Base-by-base conservation (phyloP, 2,797 vertebrate species). In the Pipistrellus kuhlii region DNA sequence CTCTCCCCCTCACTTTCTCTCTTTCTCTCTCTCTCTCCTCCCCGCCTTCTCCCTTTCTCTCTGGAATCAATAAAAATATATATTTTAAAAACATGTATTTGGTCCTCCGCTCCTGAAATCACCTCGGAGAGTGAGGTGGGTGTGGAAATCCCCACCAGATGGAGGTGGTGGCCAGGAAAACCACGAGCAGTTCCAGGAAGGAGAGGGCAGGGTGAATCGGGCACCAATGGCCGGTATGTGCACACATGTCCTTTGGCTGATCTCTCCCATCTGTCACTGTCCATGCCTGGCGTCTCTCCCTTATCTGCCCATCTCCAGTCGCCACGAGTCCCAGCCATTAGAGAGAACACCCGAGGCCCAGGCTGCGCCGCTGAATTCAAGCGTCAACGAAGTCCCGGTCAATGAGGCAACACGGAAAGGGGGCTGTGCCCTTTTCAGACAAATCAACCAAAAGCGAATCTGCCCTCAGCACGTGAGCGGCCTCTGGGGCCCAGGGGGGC, bases 391-490 rank as follows among this genome's bases (percentile, higher is more conserved):
- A 90, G 86, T 30, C 15, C 27, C 41, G 25, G 35, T 89, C 62
- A 73, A 35, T 3, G 25, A 81, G 84, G 44, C 10, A 66, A 38
- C 10, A 11, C 0, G 14, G 35, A 35, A 68, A 57, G 8, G 48
- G 71, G 41, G 44, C 11, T 25, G 20, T 35, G 75, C 12, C 90
- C 71, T 66, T 94, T 85, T 62, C 30, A 96, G 76, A 83, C 53
- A 85, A 94, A 95, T 91, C 81, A 94, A 83, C 90, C 53, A 8
- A 92, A 90, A 64, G 30, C 72, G 73, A 75, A 90, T 72, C 95
- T 87, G 69, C 59, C 44, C 5, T 32, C 81, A 94, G 66, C 73
- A 62, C 0, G 0, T 2, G 35, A 62, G 66, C 35, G 75, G 12
- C 84, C 55, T 77, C 88, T 81, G 77, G 84, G 78, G 48, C 23